A percentile compares a stretch with the other conserved stretches of the same genome.
Conservation (phyloP, 1,140 invertebrate genomes). For the honey bee (Apis mellifera) region Amel_HAv3.1 CM009935.2:6612501-6613000, state of each 20-base stretch:
- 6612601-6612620: constrained; percentile 95
- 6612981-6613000: constrained; percentile 92
- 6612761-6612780: constrained; percentile 98
- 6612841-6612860: constrained; percentile 98
- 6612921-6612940: constrained; percentile 97
- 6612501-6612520: constrained; percentile 93
- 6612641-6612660: background rate
- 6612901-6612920: constrained; percentile 95
- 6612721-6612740: constrained; percentile 98
- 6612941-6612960: constrained; percentile 97
- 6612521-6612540: constrained; percentile 88
- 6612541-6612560: constrained; percentile 90
- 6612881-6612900: constrained; percentile 96
- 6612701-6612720: constrained; percentile 60
- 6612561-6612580: constrained; percentile 94
- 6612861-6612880: constrained; percentile 97
- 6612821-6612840: constrained; percentile 99
- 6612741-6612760: constrained; percentile 97
- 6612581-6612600: constrained; percentile 97
- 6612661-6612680: background rate
- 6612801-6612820: constrained; percentile 98
- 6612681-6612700: background rate
- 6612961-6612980: constrained; percentile 98
- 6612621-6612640: constrained; percentile 87
- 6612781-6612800: constrained; percentile 95